These are phyloP conservation scores for Cremastobaeus sp. DNA, from an alignment of 2,888 invertebrate genomes.

Conservation along the genomic window DNA sequence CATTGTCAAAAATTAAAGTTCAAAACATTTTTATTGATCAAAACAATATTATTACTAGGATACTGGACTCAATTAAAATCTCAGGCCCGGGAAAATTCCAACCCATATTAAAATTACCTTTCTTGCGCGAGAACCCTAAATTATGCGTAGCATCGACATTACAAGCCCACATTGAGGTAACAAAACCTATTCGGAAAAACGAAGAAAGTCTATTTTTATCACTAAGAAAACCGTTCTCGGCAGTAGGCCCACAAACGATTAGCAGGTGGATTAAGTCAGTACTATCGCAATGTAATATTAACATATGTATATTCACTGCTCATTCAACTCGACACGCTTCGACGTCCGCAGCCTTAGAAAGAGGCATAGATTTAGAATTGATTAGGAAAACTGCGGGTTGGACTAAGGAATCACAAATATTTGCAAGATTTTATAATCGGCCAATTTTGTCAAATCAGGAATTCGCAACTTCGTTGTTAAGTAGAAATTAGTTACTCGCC, in stretches of 20 bases:
- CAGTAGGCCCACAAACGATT: constrained; percentile 12
- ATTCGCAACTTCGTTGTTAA: constrained; percentile 13
- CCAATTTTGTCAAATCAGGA: constrained; percentile 9
- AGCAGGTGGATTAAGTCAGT: constrained; percentile 21
- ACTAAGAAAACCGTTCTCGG: constrained; percentile 6
- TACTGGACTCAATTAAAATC: too few species aligned
- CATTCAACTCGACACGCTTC: constrained; percentile 2
- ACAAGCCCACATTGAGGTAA: constrained; percentile 7
- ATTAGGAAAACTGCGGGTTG: too few species aligned
- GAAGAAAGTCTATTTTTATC: constrained; percentile 13
- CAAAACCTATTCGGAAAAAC: background rate
- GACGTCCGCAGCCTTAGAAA: constrained; percentile 11
- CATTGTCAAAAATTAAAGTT: background rate
- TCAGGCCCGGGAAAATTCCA: too few species aligned
- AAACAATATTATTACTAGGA: background rate
- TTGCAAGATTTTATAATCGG: constrained; percentile 19
- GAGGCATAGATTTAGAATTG: constrained; percentile 6
- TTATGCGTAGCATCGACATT: constrained; percentile 8
- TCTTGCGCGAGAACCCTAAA: too few species aligned
- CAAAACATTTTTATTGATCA: background rate
- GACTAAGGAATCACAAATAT: too few species aligned
- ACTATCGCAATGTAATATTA: constrained; percentile 10
- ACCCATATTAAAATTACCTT: too few species aligned
- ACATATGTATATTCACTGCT: background rate
- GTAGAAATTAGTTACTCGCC: too few species aligned